Evolutionary conservation across 2,113 vertebrate species (phyloP), one percentile per base, ranked within the genome.

Genomic region (human): DNA sequence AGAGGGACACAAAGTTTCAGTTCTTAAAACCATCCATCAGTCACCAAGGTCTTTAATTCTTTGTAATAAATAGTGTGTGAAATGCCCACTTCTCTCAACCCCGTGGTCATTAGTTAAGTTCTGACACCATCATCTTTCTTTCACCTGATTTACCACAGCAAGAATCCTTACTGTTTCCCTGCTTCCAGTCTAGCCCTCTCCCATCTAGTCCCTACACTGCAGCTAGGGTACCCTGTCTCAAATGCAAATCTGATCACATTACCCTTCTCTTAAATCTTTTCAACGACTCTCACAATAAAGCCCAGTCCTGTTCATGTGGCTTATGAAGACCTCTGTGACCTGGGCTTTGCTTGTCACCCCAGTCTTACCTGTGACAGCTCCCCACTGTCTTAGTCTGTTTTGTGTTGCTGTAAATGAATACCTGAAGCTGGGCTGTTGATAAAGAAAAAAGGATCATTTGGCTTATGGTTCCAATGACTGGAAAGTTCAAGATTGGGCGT

Each of bases 201-300:
- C 38, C 45, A 17, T 10, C 25, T 40, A 23, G 25, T 23, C 6
- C 25, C 17, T 45, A 0, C 0, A 35, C 9, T 38, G 18, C 3
- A 45, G n/a, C 17, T 9, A 30, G 25, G 27, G 35, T 20, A n/a
- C 27, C 30, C 27, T 9, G 59, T 70, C 66, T 72, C 52, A 55
- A 78, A 25, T 64, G 20, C 68, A 64, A 30, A 52, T 35, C 43
- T 8, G 59, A 22, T 45, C 45, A 14, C 16, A 7, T 8, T 12
- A 45, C 5, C 48, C 30, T 84, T 66, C 52, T 84, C 35, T 72
- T 38, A 7, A 32, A 23, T 40, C 57, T 85, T 82, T 81, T 32
- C 45, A 3, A 20, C n/a, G 57, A 48, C 11, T 70, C 20, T 72
- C 23, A 17, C 12, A 79, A 11, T 45, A 25, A 75, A 68, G 55